Percentiles rank a stretch among this genome's conserved stretches.
Evolutionary conservation across 1,140 invertebrate genomes (phyloP).

Genomic region (Lineus longissimus): DNA sequence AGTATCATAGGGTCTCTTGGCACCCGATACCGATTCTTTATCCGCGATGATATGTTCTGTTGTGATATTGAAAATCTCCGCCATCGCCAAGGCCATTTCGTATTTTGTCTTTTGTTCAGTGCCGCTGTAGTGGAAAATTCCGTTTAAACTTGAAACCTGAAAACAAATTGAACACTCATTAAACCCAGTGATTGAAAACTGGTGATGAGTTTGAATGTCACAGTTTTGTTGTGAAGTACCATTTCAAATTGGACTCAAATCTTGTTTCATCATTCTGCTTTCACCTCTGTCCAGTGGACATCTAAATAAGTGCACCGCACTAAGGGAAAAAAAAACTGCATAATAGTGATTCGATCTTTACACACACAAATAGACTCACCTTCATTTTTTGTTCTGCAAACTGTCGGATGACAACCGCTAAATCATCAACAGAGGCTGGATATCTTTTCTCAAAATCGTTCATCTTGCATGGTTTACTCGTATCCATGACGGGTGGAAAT

Average conservation of each 20-base stretch:
- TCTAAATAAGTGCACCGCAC: neutral
- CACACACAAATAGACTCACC: slow-evolving; percentile 27
- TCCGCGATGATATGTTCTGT: slow-evolving; percentile 45
- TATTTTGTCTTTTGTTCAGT: slow-evolving; percentile 60
- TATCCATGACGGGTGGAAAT: slow-evolving; percentile 41
- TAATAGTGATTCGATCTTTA: slow-evolving; percentile 5
- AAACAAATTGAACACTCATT: too few relatives aligned
- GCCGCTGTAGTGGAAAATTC: slow-evolving; percentile 59
- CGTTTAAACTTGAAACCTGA: slow-evolving; percentile 38
- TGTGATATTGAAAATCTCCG: slow-evolving; percentile 50
- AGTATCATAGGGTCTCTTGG: slow-evolving; percentile 55
- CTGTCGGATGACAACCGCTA: slow-evolving; percentile 52
- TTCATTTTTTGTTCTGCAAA: slow-evolving; percentile 41
- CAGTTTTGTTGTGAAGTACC: too few relatives aligned
- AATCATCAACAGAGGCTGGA: slow-evolving; percentile 56
- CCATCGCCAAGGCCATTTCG: slow-evolving; percentile 58
- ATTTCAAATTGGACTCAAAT: too few relatives aligned
- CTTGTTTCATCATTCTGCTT: too few relatives aligned
- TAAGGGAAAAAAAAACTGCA: too few relatives aligned
- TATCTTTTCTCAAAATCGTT: slow-evolving; percentile 56
- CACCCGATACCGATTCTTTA: slow-evolving; percentile 37
- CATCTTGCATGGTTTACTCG: slow-evolving; percentile 28
- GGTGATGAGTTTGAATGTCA: too few relatives aligned
- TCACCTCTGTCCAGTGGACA: too few relatives aligned
- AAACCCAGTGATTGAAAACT: too few relatives aligned